Evolutionary conservation across 1,140 invertebrate genomes (phyloP).

Genomic region (Nebria ingens): DNA sequence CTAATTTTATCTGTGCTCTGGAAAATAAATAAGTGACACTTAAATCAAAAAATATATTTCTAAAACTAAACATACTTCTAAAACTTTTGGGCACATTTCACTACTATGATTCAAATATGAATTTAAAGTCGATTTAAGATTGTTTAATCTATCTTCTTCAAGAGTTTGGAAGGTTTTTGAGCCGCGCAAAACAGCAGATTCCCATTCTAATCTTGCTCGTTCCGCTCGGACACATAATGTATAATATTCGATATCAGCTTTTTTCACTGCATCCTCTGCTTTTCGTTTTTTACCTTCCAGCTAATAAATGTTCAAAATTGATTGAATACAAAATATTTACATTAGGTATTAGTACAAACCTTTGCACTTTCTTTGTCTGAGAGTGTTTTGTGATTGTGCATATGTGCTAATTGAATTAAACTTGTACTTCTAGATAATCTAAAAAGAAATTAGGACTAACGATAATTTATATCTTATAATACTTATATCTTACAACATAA

Average conservation of each 20-base stretch:
- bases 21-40: constrained; percentile 9
- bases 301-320: constrained; percentile 37
- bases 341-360: constrained; percentile 25
- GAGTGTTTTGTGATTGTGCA: constrained; percentile 35
- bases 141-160: constrained; percentile 79
- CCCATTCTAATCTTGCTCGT: constrained; percentile 82
- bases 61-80: constrained; percentile 33
- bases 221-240: constrained; percentile 82
- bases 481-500: too few species aligned
- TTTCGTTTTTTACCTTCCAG: constrained; percentile 81
- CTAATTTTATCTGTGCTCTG: constrained; percentile 59
- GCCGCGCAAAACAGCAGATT: constrained; percentile 74
- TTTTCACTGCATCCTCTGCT: constrained; percentile 79
- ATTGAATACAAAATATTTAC: constrained; percentile 9
- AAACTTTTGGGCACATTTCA: constrained; percentile 62
- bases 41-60: constrained; percentile 2
- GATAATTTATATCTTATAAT: too few species aligned
- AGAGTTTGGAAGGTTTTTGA: constrained; percentile 65
- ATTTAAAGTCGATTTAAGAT: constrained; percentile 65
- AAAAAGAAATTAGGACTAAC: constrained; percentile 18
- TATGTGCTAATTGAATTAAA: constrained; percentile 31
- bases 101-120: constrained; percentile 69
- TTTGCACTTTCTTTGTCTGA: constrained; percentile 59
- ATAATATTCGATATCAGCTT: constrained; percentile 89
- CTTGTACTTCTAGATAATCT: constrained; percentile 32